Base-by-base conservation (phyloP, 2,888 invertebrate genomes). In the Terebella lapidaria region DNA sequence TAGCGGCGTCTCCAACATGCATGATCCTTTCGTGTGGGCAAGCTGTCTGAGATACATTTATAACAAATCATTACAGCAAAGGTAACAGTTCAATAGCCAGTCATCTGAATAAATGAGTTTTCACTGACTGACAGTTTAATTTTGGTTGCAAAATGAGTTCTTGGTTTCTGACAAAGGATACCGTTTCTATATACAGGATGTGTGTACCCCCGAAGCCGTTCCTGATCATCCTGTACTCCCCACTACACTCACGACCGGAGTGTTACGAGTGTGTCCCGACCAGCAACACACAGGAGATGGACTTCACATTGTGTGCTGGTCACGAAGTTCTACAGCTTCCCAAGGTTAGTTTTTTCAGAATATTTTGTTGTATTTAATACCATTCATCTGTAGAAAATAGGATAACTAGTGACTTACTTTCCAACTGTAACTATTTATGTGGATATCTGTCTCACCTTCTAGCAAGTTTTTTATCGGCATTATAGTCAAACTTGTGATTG, bases 11-110 rank as follows among this genome's bases (percentile, higher is more conserved):
- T 56, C 71, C 2, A 68, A 70, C 63, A 68, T 75, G 15, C 72
- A 74, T 42, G 75, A 76, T 63, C 74, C 77, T 2, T 75, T 72
- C 66, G 74, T 78, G 0, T 80, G 80, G 80, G 73, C 74, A 1
- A 67, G 71, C 27, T 78, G 77, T 67, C 64, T 78, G 10, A 65
- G 78, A 51, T 80, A 76, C 63, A 66, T 77, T 26, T 69, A 70
- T 66, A 74, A 70, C 60, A 57, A 69, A 27, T 61, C 64, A 42
- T 69, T 79, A 20, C 69, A 73, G 58, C 76, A 79, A 65, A 74
- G 78, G 76, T 78, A 59, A 27, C n/a, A 35, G n/a, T n/a, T n/a
- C n/a, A n/a, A n/a, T n/a, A n/a, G n/a, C n/a, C n/a, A 35, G 42
- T 35, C 10, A 35, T 35, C 42, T 35, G 42, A 35, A 15, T 35